Percentiles rank a stretch among this genome's conserved stretches.
Conservation (phyloP, 2,113 vertebrate genomes). For the Perccottus glenii region DNA sequence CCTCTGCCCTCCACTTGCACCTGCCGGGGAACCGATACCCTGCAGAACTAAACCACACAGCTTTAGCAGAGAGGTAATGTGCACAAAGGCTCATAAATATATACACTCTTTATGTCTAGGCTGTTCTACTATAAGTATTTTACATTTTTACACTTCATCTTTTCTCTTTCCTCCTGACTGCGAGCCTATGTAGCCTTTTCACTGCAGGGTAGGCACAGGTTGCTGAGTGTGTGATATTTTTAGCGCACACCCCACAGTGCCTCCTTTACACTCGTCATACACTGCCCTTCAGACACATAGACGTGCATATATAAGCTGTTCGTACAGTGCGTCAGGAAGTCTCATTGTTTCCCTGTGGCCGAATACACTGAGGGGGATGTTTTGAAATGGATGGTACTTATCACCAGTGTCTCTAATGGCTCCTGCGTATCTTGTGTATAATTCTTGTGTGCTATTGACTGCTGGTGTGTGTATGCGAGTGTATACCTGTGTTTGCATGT, state of each 20-base stretch:
- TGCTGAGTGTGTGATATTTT: conserved; percentile 75
- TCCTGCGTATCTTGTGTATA: conserved; percentile 49
- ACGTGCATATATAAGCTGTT: conserved; percentile 24
- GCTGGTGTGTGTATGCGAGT: conserved; percentile 33
- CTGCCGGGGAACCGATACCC: conserved; percentile 90
- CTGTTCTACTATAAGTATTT: not conserved
- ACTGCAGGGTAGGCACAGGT: conserved; percentile 67
- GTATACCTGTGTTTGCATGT: conserved; percentile 37
- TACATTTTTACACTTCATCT: not conserved
- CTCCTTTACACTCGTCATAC: conserved; percentile 61
- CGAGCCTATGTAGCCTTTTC: conserved; percentile 56
- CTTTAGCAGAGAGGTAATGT: conserved; percentile 82
- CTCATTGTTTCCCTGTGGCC: conserved; percentile 43
- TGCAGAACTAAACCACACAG: conserved; percentile 83
- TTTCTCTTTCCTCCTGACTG: conserved; percentile 18
- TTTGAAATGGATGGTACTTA: conserved; percentile 61
- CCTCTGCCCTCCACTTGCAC: conserved; percentile 91
- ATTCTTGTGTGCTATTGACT: conserved; percentile 63
- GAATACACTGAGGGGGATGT: conserved; percentile 42
- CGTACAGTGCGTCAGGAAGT: conserved; percentile 22
- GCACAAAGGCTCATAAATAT: conserved; percentile 1
- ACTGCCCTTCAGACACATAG: conserved; percentile 45
- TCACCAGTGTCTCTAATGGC: conserved; percentile 51
- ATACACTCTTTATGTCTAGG: not conserved
- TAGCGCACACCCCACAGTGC: conserved; percentile 69